A percentile compares a stretch with the other conserved stretches of the same genome.
Evolutionary conservation across 2,888 invertebrate genomes (phyloP).

Genomic region (Aplocera efformata): DNA sequence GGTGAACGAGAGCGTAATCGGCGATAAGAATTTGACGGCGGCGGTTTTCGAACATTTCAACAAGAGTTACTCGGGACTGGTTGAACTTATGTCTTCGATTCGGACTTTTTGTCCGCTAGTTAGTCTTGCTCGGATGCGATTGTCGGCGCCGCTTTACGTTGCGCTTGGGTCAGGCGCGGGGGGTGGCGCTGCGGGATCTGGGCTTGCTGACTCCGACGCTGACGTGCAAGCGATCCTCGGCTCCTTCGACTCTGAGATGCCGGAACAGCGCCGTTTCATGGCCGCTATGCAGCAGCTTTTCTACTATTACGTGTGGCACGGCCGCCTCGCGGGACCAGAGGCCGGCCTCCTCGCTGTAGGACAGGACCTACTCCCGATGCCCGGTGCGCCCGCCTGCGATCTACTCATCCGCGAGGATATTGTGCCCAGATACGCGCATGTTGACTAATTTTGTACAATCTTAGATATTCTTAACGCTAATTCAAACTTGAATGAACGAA

Average conservation of each 20-base stretch:
- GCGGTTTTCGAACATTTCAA: constrained; percentile 84
- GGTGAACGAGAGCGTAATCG: constrained; percentile 83
- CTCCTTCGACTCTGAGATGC: constrained; percentile 85
- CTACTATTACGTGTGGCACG: constrained; percentile 90
- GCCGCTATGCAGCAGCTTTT: constrained; percentile 90
- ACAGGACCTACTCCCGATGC: constrained; percentile 84
- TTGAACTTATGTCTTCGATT: constrained; percentile 88
- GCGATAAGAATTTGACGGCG: constrained; percentile 81
- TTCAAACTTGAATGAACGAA: no score
- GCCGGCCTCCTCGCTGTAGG: constrained; percentile 83
- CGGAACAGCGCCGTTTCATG: constrained; percentile 87
- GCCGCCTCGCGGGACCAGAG: constrained; percentile 83
- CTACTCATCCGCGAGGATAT: constrained; percentile 88
- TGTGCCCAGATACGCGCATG: constrained; percentile 86
- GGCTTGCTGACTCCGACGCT: constrained; percentile 72
- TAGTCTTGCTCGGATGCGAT: constrained; percentile 82
- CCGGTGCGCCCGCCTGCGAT: constrained; percentile 86
- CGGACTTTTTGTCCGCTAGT: constrained; percentile 89
- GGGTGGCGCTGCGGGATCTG: constrained; percentile 61
- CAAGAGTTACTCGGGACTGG: constrained; percentile 84
- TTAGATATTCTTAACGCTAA: no score
- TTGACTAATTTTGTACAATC: constrained; percentile 78
- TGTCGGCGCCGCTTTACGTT: constrained; percentile 86
- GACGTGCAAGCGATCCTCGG: constrained; percentile 91
- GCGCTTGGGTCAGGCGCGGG: constrained; percentile 83